Conservation (phyloP, 2,888 invertebrate genomes). For the Lydus trimaculatus region DNA sequence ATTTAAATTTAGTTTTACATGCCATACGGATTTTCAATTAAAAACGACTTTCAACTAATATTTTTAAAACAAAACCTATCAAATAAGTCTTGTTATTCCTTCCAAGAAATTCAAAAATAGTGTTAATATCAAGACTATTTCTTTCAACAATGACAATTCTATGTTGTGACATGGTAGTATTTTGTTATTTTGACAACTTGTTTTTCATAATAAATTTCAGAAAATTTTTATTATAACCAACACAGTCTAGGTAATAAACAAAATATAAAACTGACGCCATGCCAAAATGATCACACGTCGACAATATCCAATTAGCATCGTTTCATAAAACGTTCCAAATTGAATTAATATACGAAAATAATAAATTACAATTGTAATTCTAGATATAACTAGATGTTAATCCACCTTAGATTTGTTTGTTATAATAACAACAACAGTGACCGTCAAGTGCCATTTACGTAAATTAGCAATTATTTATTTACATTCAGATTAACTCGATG, state of each 20-base stretch:
- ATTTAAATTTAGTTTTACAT: neutral
- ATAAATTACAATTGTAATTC: conserved; percentile 14
- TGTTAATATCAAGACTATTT: too few relatives aligned
- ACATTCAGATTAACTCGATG: neutral
- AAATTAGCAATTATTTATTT: conserved; percentile 14
- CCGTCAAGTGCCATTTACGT: conserved; percentile 29
- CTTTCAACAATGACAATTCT: too few relatives aligned
- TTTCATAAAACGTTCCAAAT: conserved; percentile 7
- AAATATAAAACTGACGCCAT: neutral
- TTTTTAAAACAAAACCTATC: too few relatives aligned
- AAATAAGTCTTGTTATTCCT: too few relatives aligned
- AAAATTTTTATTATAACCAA: neutral
- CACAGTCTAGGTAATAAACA: neutral
- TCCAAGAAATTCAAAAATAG: too few relatives aligned
- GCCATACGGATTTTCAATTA: too few relatives aligned
- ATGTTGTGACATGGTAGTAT: too few relatives aligned
- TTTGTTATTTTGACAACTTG: neutral
- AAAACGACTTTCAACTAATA: too few relatives aligned
- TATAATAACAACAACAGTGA: conserved; percentile 1
- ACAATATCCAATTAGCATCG: conserved; percentile 7
- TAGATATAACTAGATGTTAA: conserved; percentile 18
- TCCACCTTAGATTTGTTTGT: neutral
- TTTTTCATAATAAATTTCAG: neutral
- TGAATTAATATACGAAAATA: conserved; percentile 10
- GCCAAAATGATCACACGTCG: neutral